A percentile compares a stretch with the other conserved stretches of the same genome.
These are phyloP conservation scores for Entomobrya proxima DNA, from an alignment of 2,888 invertebrate species.

Conservation along the genomic window DNA sequence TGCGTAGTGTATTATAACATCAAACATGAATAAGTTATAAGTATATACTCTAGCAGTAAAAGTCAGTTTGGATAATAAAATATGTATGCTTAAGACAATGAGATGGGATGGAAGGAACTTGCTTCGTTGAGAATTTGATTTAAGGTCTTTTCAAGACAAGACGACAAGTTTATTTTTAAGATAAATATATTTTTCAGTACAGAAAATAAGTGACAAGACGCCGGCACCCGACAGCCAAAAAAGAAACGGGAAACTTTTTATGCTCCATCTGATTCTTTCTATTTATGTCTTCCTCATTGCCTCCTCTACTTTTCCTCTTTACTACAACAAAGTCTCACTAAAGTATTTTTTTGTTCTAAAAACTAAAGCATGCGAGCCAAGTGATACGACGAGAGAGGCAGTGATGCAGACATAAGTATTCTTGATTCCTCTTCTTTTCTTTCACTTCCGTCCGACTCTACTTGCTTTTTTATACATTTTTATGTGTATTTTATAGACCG, in stretches of 20 bases:
- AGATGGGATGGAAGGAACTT: too few species aligned
- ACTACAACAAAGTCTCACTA: conserved; percentile 1
- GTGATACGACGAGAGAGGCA: conserved; percentile 22
- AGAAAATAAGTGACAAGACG: not conserved
- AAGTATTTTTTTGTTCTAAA: conserved; percentile 26
- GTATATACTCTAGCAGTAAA: too few species aligned
- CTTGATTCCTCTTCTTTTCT: conserved; percentile 8
- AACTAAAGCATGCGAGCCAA: not conserved
- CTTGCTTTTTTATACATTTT: not conserved
- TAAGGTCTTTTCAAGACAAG: not conserved
- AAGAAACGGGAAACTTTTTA: conserved; percentile 13
- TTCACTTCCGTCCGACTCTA: conserved; percentile 6
- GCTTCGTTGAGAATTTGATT: not conserved
- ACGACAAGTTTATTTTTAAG: not conserved
- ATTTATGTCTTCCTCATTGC: not conserved
- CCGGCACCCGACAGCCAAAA: not conserved
- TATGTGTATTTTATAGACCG: not conserved
- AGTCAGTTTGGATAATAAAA: too few species aligned
- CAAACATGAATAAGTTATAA: too few species aligned
- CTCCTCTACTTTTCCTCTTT: conserved; percentile 10
- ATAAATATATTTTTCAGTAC: not conserved
- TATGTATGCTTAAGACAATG: too few species aligned
- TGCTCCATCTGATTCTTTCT: conserved; percentile 19
- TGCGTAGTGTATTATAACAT: too few species aligned
- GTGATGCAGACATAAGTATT: conserved; percentile 12